A percentile compares a stretch with the other conserved stretches of the same genome.
These are phyloP conservation scores for Phortica magna DNA, from an alignment of 2,888 invertebrate species.

Conservation along the genomic window DNA sequence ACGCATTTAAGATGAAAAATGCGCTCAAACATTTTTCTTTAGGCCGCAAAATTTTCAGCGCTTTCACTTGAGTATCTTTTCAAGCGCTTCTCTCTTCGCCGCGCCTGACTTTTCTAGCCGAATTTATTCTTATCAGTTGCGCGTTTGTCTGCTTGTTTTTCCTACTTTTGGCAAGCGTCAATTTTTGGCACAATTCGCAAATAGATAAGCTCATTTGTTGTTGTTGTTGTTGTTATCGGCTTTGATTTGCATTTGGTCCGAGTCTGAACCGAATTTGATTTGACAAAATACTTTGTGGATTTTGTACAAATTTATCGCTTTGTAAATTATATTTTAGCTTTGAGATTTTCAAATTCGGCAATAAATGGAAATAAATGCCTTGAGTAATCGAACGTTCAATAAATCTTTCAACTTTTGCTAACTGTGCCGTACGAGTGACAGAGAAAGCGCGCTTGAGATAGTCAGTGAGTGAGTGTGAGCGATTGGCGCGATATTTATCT, in stretches of 20 bases:
- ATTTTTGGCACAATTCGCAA: constrained; percentile 32
- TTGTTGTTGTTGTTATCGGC: background rate
- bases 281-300: constrained; percentile 24
- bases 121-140: constrained; percentile 1
- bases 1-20: constrained; percentile 17
- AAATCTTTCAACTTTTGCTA: constrained; percentile 11
- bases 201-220: constrained; percentile 13
- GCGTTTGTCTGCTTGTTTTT: background rate
- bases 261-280: background rate
- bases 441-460: background rate
- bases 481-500: background rate
- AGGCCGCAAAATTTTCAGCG: background rate
- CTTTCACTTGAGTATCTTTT: background rate
- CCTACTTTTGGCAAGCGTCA: background rate
- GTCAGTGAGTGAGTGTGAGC: background rate
- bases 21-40: background rate
- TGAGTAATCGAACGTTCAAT: constrained; percentile 44
- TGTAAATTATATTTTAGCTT: background rate
- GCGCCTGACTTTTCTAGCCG: constrained; percentile 36
- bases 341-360: constrained; percentile 33
- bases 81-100: constrained; percentile 15
- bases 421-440: background rate
- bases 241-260: too few species aligned
- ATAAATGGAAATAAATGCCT: constrained; percentile 59
- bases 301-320: constrained; percentile 27